phyloP scores from a whole-genome alignment of 2,888 invertebrate species.

The Mythimna albipuncta region DNA sequence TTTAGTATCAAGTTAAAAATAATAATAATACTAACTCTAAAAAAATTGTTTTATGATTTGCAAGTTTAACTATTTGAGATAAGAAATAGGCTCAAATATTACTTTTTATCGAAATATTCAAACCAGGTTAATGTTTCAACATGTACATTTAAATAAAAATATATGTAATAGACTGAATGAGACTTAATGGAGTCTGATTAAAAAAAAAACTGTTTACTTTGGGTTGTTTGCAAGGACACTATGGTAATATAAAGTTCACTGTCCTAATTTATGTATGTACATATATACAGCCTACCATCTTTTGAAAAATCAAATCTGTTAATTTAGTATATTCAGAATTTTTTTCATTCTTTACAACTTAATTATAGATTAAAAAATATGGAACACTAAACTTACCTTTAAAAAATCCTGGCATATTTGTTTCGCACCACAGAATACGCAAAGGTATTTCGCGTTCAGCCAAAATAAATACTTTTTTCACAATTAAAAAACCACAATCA shows the following conservation, averaged over 20 bases:
- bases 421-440: conserved; percentile 21
- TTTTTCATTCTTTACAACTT: no score
- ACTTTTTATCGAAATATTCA: not conserved
- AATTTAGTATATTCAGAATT: not conserved
- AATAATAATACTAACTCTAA: not conserved
- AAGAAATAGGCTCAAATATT: not conserved
- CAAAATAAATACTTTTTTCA: conserved; percentile 52
- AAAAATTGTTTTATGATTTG: not conserved
- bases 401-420: conserved; percentile 34
- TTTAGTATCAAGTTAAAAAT: not conserved
- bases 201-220: conserved; percentile 1
- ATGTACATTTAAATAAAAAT: not conserved
- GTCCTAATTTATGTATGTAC: conserved; percentile 17
- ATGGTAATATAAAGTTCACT: not conserved
- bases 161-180: not conserved
- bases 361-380: not conserved
- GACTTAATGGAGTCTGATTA: not conserved
- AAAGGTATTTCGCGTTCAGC: conserved; percentile 44
- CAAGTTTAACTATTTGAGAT: not conserved
- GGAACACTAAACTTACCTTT: conserved; percentile 53
- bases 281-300: conserved; percentile 24
- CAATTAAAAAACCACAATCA: conserved; percentile 60
- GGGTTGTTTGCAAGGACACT: conserved; percentile 33
- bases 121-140: not conserved
- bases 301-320: conserved; percentile 17